phyloP scores from a whole-genome alignment of 2,888 invertebrate species.

The Drosophila colorata region DNA sequence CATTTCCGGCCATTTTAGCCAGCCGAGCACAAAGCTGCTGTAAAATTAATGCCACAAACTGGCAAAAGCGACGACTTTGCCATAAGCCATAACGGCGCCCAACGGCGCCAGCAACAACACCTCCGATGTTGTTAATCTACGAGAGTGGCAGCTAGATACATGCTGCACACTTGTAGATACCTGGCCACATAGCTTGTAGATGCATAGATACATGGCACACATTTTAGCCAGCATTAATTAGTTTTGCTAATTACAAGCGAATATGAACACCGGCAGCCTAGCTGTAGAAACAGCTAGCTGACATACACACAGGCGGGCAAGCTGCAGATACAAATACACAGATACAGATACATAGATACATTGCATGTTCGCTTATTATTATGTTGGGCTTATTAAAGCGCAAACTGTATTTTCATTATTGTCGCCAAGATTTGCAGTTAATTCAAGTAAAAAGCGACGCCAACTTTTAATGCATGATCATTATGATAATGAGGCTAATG shows the following conservation, averaged over 20 bases:
- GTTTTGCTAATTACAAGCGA: conserved; percentile 67
- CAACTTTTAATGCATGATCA: conserved; percentile 21
- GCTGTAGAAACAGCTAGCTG: conserved; percentile 25
- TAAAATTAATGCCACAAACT: conserved; percentile 48
- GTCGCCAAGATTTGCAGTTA: conserved; percentile 49
- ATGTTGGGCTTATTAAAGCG: conserved; percentile 39
- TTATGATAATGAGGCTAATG: conserved; percentile 29
- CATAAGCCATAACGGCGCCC: conserved; percentile 42
- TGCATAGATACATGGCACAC: conserved; percentile 43
- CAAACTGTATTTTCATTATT: conserved; percentile 35
- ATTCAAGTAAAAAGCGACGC: conserved; percentile 41
- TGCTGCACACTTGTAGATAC: conserved; percentile 12
- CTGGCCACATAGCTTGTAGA: neutral
- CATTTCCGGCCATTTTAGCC: conserved; percentile 17
- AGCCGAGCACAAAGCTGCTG: conserved; percentile 46
- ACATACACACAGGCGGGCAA: conserved; percentile 13
- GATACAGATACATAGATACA: conserved; percentile 10
- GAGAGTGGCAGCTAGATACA: conserved; percentile 12
- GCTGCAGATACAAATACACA: conserved; percentile 2
- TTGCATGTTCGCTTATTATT: conserved; percentile 30
- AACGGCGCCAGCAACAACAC: conserved; percentile 34
- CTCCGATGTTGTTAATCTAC: conserved; percentile 27
- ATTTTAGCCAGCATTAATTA: conserved; percentile 67
- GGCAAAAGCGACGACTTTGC: conserved; percentile 9
- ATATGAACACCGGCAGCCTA: conserved; percentile 17